Base-by-base conservation (phyloP, 2,888 invertebrate species). In the Ophion ellenae region DNA sequence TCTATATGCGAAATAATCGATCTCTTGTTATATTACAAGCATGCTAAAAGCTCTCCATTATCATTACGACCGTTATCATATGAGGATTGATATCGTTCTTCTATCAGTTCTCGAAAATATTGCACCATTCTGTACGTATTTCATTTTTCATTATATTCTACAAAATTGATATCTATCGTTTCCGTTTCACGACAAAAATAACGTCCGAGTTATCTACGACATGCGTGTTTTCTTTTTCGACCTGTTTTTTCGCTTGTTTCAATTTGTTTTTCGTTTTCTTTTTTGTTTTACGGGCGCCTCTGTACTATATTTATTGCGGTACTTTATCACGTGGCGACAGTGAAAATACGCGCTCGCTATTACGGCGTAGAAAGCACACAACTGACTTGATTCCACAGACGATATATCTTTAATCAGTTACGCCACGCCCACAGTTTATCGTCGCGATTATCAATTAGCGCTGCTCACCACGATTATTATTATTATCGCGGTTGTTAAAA, bases 361-460 rank as follows among this genome's bases (percentile, higher is more conserved):
- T 57, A 45, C 63, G 57, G 64, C 17, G 28, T 14, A 61, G 40
- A 24, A 28, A 57, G 20, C 57, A 57, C 70, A 61, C 53, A 20
- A 53, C 10, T 63, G 59, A 74, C 45, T 81, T 32, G 66, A 71
- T 45, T 77, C 70, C 71, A 24, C 40, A 32, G 63, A 83, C 70
- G 76, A 83, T 83, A 83, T 76, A 81, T 83, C 80, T 63, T 79
- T 76, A 69, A 86, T 84, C 75, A 53, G 81, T 79, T 77, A 79
- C 67, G 76, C 73, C 73, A 71, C 81, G 66, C 73, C 80, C 80
- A 59, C 71, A 70, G 79, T 83, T 86, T 81, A 87, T 86, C 80
- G 61, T 73, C 73, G 76, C 67, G 83, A 88, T 89, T 89, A 89
- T 87, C 87, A 88, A 88, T 89, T 88, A 84, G 85, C 75, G 81